These are phyloP conservation scores for Eilema caniola DNA, from an alignment of 2,888 invertebrate genomes.

Conservation along the genomic window DNA sequence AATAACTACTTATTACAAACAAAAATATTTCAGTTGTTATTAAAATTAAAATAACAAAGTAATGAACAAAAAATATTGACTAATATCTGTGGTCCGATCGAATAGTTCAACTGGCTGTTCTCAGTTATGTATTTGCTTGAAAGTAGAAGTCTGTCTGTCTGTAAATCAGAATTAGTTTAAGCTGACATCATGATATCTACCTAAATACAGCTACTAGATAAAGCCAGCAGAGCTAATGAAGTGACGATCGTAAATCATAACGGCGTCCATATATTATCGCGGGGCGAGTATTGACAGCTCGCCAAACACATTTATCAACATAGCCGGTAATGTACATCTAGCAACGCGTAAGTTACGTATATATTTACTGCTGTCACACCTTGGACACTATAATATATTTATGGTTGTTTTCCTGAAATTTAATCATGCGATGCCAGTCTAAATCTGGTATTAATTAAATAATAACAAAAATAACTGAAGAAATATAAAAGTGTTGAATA, in stretches of 20 bases:
- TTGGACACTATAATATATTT: neutral
- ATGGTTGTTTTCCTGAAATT: neutral
- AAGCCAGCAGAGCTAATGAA: constrained; percentile 65
- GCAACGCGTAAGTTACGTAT: neutral
- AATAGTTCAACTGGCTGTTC: too few species aligned
- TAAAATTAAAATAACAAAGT: too few species aligned
- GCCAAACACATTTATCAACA: constrained; percentile 58
- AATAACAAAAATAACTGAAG: neutral
- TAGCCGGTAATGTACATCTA: constrained; percentile 34
- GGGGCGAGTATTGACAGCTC: constrained; percentile 68
- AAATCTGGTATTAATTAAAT: neutral
- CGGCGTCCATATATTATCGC: constrained; percentile 57
- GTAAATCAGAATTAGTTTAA: constrained; percentile 1
- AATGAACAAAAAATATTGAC: too few species aligned
- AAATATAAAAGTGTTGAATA: too few species aligned
- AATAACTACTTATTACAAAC: too few species aligned
- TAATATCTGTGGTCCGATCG: too few species aligned
- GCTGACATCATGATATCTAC: neutral
- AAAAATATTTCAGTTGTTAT: too few species aligned
- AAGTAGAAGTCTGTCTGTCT: too few species aligned
- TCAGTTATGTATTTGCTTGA: too few species aligned
- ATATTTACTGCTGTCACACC: neutral
- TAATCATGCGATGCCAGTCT: neutral
- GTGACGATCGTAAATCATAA: constrained; percentile 73
- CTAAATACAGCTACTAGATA: constrained; percentile 12